Evolutionary conservation across 2,113 vertebrate genomes (phyloP), one percentile per base, ranked within the genome.

Genomic region (Ciconia boyciana): DNA sequence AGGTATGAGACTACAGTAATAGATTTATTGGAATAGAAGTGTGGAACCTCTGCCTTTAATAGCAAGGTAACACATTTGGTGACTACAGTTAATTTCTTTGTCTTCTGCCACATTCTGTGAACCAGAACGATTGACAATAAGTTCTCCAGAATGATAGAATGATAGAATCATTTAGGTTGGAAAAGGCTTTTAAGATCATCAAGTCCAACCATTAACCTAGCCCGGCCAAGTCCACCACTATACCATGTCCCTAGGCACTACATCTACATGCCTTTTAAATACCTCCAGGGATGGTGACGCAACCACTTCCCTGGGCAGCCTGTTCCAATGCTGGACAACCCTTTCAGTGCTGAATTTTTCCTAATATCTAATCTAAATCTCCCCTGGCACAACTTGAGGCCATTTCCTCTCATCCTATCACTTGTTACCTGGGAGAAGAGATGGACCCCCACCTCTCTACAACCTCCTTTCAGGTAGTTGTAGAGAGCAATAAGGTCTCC

Each of bases 371-470:
- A 24, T 24, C 8, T 82, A 77, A 58, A 31, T 12, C 5, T 57
- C 1, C 9, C 4, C 22, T 70, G 16, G 13, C 1, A 0, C 43
- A 70, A 58, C 26, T 58, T 39, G 43, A 77, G 17, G 16, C 36
- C 3, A 2, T 72, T 58, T 77, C 29, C 10, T 81, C 34, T 81
- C 8, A 2, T 76, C 11, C 13, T 65, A 2, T 44, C 9, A 2
- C 20, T 72, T 51, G 0, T 79, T 75, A 28, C 17, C 5, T 60
- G 13, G 13, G n/a, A 70, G 9, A 82, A 68, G 52, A 77, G 44
- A 51, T 13, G 0, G 1, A 10, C 11, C 3, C 26, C 14, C 14
- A 25, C 44, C 21, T 36, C 1, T 2, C 16, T 43, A 16, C 21
- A 43, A 9, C 46, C 10, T 54, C 19, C 36, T 90, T 48, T 62